phyloP scores from a whole-genome alignment of 2,797 vertebrate species.

The Meda fulgida region DNA sequence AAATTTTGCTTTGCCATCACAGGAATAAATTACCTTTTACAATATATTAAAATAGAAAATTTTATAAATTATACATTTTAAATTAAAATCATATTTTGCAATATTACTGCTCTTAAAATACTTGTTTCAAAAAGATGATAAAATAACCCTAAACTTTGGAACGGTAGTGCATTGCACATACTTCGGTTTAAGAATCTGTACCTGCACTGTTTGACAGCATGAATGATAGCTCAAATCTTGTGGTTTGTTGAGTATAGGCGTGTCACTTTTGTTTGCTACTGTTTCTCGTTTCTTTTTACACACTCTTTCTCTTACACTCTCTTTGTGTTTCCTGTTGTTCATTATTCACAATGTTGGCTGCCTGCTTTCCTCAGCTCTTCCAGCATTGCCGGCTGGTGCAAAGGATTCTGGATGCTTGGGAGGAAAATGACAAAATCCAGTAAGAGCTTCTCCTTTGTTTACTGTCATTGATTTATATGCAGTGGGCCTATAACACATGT shows the following conservation, averaged over 20 bases:
- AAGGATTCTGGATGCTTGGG: constrained; percentile 96
- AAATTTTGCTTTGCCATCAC: not conserved
- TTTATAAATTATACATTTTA: not conserved
- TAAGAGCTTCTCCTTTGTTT: constrained; percentile 70
- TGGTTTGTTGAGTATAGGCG: not conserved
- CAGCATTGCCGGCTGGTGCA: constrained; percentile 93
- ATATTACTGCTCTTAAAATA: not conserved
- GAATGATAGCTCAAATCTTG: not conserved
- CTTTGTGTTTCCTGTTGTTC: constrained; percentile 8
- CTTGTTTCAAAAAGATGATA: not conserved
- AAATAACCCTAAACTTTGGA: not conserved
- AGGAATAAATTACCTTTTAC: not conserved
- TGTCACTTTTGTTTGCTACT: not conserved
- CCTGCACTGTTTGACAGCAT: not conserved
- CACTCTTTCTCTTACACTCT: not conserved
- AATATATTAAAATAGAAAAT: not conserved
- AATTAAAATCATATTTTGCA: not conserved
- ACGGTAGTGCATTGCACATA: not conserved
- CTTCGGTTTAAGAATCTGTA: not conserved
- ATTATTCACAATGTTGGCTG: not conserved
- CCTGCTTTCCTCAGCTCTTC: constrained; percentile 83
- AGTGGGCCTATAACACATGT: not conserved
- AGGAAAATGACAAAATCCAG: constrained; percentile 96
- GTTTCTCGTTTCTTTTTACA: not conserved
- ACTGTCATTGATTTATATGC: not conserved